Evolutionary conservation across 1,140 invertebrate species (phyloP).

Genomic region (Leptopilina boulardi): DNA sequence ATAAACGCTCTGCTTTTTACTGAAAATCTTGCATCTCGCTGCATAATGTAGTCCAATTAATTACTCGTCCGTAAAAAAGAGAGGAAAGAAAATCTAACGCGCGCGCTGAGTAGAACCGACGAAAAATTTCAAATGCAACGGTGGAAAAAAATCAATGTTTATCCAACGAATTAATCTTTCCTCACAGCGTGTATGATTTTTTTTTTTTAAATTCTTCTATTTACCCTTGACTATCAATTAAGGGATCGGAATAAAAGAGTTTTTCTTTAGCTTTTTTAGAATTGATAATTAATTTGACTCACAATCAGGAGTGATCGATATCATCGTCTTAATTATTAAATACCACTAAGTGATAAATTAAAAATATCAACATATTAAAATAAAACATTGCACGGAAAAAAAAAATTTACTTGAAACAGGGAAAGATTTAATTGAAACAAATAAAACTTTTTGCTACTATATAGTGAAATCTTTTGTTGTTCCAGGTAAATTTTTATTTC

Average conservation of each 20-base stretch:
- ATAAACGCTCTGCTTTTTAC: neutral
- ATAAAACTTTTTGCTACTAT: too few species aligned
- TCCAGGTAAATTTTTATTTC: too few species aligned
- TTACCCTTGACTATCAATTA: neutral
- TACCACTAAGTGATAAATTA: too few species aligned
- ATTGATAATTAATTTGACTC: too few species aligned
- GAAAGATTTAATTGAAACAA: too few species aligned
- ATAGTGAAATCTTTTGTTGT: too few species aligned
- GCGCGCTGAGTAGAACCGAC: neutral
- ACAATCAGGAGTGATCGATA: too few species aligned
- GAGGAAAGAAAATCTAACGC: neutral
- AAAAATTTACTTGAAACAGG: too few species aligned
- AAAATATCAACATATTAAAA: too few species aligned
- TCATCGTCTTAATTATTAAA: too few species aligned
- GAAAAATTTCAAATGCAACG: neutral
- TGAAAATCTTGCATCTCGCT: neutral
- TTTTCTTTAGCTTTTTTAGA: too few species aligned
- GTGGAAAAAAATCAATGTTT: constrained; percentile 13
- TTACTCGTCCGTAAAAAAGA: neutral
- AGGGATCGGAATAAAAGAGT: neutral
- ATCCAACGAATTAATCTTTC: neutral
- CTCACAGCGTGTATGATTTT: neutral
- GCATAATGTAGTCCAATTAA: constrained; percentile 2
- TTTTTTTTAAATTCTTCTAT: neutral
- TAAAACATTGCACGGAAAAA: too few species aligned